Evolutionary conservation across 2,797 vertebrate species (phyloP), one percentile per base, ranked within the genome.

Genomic region (Arnoldichthys spilopterus): DNA sequence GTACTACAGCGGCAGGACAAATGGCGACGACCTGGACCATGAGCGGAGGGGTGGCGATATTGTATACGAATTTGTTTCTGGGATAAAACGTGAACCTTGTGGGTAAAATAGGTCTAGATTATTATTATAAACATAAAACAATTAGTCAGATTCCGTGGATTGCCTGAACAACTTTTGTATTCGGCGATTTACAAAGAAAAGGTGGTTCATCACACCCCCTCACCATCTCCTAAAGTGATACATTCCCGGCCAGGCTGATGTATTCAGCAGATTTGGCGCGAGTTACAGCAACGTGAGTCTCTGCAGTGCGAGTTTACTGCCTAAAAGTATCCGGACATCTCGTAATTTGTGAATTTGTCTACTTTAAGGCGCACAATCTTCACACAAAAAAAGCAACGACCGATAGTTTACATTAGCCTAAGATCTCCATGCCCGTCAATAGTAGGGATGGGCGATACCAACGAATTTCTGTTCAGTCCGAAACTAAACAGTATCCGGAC

Each of bases 191-290:
- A 26, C 51, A 13, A n/a, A n/a, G 9, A 13, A 56, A 32, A 24
- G 1, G 2, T 16, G 0, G 40, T 22, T 32, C 4, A 15, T 47
- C 1, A 0, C 5, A 22, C 76, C 45, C 53, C 70, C 16, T 28
- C n/a, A n/a, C n/a, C n/a, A n/a, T n/a, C n/a, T 56, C 67, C 54
- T n/a, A 43, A 74, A 82, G 63, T 85, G 74, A 82, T 82, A 83
- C 82, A 16, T 51, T 77, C 83, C 56, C 15, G 0, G 12, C 51
- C 49, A 11, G 30, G n/a, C 15, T 15, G n/a, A 51, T 68, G 58
- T 66, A 75, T 40, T 32, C 20, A 49, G 22, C 43, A 3, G 8
- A 28, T 63, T 63, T 63, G 72, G 72, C 72, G 72, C 72, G 45
- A 74, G 9, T 40, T 8, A 30, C 20, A 64, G 30, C 15, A 16